phyloP scores from a whole-genome alignment of 1,140 invertebrate genomes.

The Cotesia chilonis region DNA sequence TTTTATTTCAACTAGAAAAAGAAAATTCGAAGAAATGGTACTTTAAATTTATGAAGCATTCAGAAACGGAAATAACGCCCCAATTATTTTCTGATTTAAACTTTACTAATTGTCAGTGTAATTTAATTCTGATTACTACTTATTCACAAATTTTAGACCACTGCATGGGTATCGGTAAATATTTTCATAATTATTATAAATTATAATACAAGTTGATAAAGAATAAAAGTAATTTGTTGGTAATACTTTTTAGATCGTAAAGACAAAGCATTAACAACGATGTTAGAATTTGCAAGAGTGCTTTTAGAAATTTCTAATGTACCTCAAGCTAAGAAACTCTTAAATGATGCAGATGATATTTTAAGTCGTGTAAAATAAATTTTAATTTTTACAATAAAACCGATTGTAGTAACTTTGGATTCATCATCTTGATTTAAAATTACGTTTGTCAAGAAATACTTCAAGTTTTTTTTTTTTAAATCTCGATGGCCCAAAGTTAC shows the following conservation, averaged over 20 bases:
- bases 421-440: not conserved
- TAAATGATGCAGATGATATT: constrained; percentile 58
- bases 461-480: too few relatives aligned
- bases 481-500: too few relatives aligned
- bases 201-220: not conserved
- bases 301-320: constrained; percentile 64
- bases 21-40: constrained; percentile 13
- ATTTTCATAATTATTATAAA: constrained; percentile 24
- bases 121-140: constrained; percentile 65
- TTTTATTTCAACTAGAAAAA: constrained; percentile 9
- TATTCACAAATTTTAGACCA: constrained; percentile 70
- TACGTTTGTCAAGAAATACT: too few relatives aligned
- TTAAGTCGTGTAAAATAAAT: constrained; percentile 45
- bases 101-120: constrained; percentile 67
- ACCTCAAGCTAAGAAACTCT: constrained; percentile 65
- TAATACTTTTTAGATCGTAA: constrained; percentile 46
- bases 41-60: constrained; percentile 9
- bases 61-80: constrained; percentile 42
- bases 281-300: constrained; percentile 67
- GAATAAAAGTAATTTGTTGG: not conserved
- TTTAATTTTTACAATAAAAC: constrained; percentile 4
- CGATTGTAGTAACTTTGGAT: not conserved
- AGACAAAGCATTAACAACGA: constrained; percentile 58
- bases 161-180: constrained; percentile 66
- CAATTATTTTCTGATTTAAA: constrained; percentile 60